Base-by-base conservation (phyloP, 2,797 vertebrate genomes). In the Gastrophryne carolinensis region DNA sequence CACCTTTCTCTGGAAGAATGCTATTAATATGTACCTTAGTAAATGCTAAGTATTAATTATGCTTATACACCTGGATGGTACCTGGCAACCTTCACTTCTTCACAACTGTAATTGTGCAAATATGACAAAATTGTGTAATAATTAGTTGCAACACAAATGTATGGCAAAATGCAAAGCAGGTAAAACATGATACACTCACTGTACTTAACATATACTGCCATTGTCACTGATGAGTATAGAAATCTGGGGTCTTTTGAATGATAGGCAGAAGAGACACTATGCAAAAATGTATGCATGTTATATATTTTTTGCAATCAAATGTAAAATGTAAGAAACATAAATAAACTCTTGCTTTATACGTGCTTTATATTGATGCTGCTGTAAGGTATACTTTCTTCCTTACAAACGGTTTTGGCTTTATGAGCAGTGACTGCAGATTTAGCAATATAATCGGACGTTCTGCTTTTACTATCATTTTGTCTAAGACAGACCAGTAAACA, bases 401-500 rank as follows among this genome's bases (percentile, higher is more conserved):
- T 81, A 82, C 81, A 78, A 86, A 83, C 86, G 84, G 83, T 84
- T 87, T 84, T 80, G 85, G 90, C 89, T 92, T 86, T 91, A 91
- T 92, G 90, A 92, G 85, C 85, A 87, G 87, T 87, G 86, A 86
- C 87, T 84, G 90, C 89, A 84, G 89, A 87, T 89, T 86, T 86
- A 88, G 87, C 91, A 87, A 88, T 83, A 91, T 87, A 90, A 90
- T 89, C 90, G 89, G 89, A 90, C 88, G 88, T 83, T 87, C 89
- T 90, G 87, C 87, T 88, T 85, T 88, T 88, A 86, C 88, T 87
- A 91, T 90, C 89, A 72, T 78, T 92, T 90, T 91, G 90, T 90
- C 91, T 91, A 91, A 92, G 92, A 92, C 91, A 90, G 90, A 91
- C 91, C 91, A 91, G 91, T 93, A 92, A 93, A 93, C 92, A 93